These are phyloP conservation scores for Ochlodes sylvanus DNA, from an alignment of 2,888 invertebrate species.

Conservation along the genomic window DNA sequence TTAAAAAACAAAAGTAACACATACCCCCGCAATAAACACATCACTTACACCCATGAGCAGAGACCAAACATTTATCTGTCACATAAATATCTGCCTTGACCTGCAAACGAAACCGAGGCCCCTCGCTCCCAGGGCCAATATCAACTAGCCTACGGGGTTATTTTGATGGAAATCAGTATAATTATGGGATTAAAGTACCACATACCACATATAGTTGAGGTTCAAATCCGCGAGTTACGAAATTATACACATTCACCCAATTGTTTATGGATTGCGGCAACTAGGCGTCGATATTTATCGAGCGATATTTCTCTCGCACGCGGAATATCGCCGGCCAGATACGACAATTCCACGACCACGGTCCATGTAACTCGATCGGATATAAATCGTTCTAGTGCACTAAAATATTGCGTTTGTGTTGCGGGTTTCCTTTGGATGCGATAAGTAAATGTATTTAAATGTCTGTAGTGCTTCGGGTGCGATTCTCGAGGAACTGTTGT, in stretches of 20 bases:
- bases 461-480: not conserved
- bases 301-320: slow-evolving; percentile 12
- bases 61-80: too few species aligned
- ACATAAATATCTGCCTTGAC: too few species aligned
- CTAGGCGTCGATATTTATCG: slow-evolving; percentile 13
- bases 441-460: not conserved
- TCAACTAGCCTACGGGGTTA: too few species aligned
- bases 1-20: too few species aligned
- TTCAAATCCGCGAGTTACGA: not conserved
- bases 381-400: slow-evolving; percentile 23
- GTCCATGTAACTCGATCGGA: slow-evolving; percentile 25
- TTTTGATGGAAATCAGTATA: too few species aligned
- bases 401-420: slow-evolving; percentile 10
- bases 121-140: too few species aligned
- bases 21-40: too few species aligned
- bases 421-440: slow-evolving; percentile 12
- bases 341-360: slow-evolving; percentile 25
- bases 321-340: slow-evolving; percentile 9
- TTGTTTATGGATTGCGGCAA: slow-evolving; percentile 9
- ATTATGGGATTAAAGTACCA: too few species aligned
- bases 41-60: too few species aligned
- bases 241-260: not conserved
- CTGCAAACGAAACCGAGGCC: too few species aligned
- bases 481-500: not conserved
- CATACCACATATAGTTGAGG: too few species aligned